Evolutionary conservation across 2,113 vertebrate genomes (phyloP).

Genomic region (Myiozetetes cayanensis): DNA sequence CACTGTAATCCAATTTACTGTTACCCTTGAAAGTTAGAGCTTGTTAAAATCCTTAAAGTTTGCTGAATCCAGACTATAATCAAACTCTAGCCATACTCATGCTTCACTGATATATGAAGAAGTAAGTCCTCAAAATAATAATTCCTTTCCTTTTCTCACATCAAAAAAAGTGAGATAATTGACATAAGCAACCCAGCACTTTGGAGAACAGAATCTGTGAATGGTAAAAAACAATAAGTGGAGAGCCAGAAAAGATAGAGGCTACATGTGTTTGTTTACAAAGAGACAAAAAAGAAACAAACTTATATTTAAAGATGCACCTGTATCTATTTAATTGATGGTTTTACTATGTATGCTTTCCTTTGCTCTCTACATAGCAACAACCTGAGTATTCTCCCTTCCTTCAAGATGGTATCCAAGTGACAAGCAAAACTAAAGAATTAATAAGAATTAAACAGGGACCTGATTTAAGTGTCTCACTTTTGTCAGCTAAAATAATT

Average conservation of each 20-base stretch:
- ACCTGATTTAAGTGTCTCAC: background rate
- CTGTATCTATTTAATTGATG: background rate
- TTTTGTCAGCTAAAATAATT: background rate
- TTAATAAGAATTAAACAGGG: conserved; percentile 31
- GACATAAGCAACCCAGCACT: background rate
- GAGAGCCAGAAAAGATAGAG: background rate
- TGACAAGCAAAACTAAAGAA: conserved; percentile 6
- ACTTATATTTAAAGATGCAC: background rate
- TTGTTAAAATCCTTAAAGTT: background rate
- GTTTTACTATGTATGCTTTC: background rate
- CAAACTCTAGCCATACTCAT: background rate
- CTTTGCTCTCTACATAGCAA: conserved; percentile 1
- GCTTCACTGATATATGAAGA: background rate
- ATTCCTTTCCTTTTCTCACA: background rate
- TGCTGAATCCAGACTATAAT: background rate
- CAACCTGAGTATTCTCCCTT: background rate
- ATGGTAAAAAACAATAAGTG: background rate
- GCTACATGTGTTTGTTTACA: background rate
- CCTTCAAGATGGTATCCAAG: conserved; percentile 16
- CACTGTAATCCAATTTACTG: background rate
- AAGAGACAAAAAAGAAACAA: background rate
- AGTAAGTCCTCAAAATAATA: background rate
- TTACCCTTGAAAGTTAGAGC: background rate
- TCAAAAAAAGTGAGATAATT: background rate
- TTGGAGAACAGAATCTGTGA: background rate